A percentile compares a stretch with the other conserved stretches of the same genome.
These are phyloP conservation scores for Mesembrinibis cayennensis DNA, from an alignment of 2,113 vertebrate species.

Conservation along the genomic window DNA sequence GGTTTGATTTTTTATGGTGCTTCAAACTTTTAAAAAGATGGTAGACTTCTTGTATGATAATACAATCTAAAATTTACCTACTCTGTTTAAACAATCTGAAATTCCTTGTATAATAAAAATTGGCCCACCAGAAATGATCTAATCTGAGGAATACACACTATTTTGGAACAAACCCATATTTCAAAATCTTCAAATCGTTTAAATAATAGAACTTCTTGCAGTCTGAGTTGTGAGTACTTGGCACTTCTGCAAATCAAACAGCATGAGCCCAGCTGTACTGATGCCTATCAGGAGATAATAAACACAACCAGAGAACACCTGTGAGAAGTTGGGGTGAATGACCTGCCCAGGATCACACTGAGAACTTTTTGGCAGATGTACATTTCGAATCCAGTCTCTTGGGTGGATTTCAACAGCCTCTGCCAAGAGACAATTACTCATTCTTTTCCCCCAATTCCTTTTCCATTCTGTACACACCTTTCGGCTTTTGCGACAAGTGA, in stretches of 20 bases:
- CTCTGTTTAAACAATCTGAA: neutral
- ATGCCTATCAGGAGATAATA: neutral
- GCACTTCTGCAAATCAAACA: neutral
- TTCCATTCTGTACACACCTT: neutral
- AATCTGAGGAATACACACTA: neutral
- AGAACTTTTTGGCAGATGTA: neutral
- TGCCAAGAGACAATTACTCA: neutral
- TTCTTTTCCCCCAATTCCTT: neutral
- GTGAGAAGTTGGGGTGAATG: neutral
- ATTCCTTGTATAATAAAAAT: neutral
- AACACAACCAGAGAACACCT: neutral
- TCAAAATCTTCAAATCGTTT: neutral
- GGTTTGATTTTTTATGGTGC: neutral
- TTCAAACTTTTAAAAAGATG: neutral
- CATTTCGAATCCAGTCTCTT: neutral
- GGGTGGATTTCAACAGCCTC: neutral
- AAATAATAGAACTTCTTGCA: neutral
- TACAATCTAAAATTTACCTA: neutral
- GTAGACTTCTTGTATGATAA: neutral
- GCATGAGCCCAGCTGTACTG: neutral
- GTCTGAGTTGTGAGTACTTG: neutral
- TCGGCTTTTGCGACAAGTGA: neutral
- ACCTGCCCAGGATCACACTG: neutral
- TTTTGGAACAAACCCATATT: neutral
- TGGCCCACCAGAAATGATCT: neutral